These are phyloP conservation scores for Stercorarius parasiticus DNA, from an alignment of 2,113 vertebrate genomes.

Conservation along the genomic window DNA sequence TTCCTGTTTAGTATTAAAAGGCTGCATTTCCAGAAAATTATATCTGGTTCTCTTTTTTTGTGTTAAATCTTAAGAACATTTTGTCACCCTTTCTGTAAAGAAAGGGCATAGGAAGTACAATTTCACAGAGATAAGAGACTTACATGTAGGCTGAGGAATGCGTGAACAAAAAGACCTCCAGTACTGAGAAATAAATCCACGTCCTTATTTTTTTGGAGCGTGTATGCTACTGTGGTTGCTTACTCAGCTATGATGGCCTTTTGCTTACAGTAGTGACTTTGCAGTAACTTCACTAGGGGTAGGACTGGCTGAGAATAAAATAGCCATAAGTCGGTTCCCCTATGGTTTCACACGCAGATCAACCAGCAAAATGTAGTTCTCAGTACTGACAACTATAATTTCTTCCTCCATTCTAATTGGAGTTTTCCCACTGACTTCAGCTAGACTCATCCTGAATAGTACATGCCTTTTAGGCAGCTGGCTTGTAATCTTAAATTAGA, in stretches of 20 bases:
- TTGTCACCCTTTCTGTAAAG: not conserved
- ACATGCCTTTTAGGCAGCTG: not conserved
- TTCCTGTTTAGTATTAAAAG: not conserved
- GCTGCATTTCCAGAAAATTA: conserved; percentile 17
- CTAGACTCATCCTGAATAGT: not conserved
- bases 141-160: not conserved
- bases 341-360: not conserved
- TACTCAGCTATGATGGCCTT: not conserved
- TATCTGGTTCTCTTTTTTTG: not conserved
- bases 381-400: not conserved
- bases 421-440: conserved; percentile 14
- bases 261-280: not conserved
- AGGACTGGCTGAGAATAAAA: not conserved
- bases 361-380: not conserved
- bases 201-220: not conserved
- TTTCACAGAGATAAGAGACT: conserved; percentile 43
- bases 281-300: not conserved
- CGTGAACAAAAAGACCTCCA: not conserved
- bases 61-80: not conserved
- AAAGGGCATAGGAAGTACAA: conserved; percentile 30
- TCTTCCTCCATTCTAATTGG: not conserved
- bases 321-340: not conserved
- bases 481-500: not conserved
- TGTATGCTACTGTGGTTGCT: not conserved
- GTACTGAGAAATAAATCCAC: not conserved